Evolutionary conservation across 1,140 invertebrate genomes (phyloP).

Genomic region (Cotesia vestalis): DNA sequence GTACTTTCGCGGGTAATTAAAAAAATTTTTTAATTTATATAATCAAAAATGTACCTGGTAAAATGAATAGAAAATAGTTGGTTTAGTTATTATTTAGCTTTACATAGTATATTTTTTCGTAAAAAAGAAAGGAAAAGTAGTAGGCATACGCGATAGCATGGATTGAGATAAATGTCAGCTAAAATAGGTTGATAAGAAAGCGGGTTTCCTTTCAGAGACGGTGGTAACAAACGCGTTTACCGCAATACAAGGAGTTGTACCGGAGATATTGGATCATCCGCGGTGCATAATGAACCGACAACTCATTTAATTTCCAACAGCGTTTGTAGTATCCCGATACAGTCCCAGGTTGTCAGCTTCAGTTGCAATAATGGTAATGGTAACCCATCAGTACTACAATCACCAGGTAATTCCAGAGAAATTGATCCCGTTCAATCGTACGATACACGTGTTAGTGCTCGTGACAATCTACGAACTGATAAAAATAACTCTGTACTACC

Average conservation of each 20-base stretch:
- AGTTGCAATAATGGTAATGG: too few relatives aligned
- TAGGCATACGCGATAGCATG: background rate
- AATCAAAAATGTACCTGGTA: background rate
- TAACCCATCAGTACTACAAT: background rate
- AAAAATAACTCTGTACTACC: background rate
- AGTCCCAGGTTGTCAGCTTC: background rate
- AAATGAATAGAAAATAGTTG: too few relatives aligned
- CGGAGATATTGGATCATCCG: slow-evolving; percentile 47
- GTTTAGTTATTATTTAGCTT: background rate
- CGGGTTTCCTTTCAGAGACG: slow-evolving; percentile 55
- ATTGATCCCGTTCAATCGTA: background rate
- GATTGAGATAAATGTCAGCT: slow-evolving; percentile 13
- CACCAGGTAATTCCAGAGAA: too few relatives aligned
- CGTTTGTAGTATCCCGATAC: slow-evolving; percentile 22
- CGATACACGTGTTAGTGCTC: background rate
- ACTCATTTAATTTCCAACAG: slow-evolving; percentile 32
- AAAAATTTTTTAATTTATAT: background rate
- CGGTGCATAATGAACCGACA: slow-evolving; percentile 48
- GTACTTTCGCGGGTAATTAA: background rate
- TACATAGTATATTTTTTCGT: too few relatives aligned
- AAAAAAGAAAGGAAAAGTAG: slow-evolving; percentile 2
- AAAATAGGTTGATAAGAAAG: slow-evolving; percentile 48
- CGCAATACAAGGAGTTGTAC: slow-evolving; percentile 41
- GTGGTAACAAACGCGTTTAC: slow-evolving; percentile 52
- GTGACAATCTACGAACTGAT: slow-evolving; percentile 39